Evolutionary conservation across 2,888 invertebrate species (phyloP), one percentile per base, ranked within the genome.

Genomic region (Notodonta ziczac): DNA sequence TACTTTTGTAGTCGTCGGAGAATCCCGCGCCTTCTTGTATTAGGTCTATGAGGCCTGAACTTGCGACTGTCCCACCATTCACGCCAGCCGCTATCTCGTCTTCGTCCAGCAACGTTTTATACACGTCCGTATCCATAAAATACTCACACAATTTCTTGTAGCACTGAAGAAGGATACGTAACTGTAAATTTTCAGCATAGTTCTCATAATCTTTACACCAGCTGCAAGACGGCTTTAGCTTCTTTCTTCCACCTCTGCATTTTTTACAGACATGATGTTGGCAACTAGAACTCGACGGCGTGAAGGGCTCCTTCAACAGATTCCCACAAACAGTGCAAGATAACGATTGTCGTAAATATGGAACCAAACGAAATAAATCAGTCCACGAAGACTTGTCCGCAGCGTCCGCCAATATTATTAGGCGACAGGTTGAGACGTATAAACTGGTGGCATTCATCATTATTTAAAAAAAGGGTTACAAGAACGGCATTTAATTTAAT

Each of bases 301-400:
- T 96, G 82, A 96, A 96, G 7, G 98, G 98, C 82, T 97, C 96
- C 73, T 96, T 96, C 61, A 98, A 89, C 72, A 98, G 94, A 83
- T 97, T 96, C 66, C 97, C 96, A 88, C 98, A 98, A 60, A 98
- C 98, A 61, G 97, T 97, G 91, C 98, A 98, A 74, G 97, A 97
- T 77, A 98, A 94, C 69, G 97, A 96, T 86, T 97, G 97, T 63
- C 98, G 95, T 82, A 98, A 94, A 90, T 97, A 97, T 6, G 97
- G 97, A 75, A 98, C 95, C 80, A 97, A 95, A 76, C 97, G 95
- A 89, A 97, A 97, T 76, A 98, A 94, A 90, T 98, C 98, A 59
- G 95, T 95, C 96, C 97, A 97, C 61, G 96, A 95, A 82, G 95
- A 95, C 73, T 96, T 95, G 84, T 96, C 96, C 63, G 95, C 94